These are phyloP conservation scores for Baccha elongata DNA, from an alignment of 2,888 invertebrate species.

Conservation along the genomic window DNA sequence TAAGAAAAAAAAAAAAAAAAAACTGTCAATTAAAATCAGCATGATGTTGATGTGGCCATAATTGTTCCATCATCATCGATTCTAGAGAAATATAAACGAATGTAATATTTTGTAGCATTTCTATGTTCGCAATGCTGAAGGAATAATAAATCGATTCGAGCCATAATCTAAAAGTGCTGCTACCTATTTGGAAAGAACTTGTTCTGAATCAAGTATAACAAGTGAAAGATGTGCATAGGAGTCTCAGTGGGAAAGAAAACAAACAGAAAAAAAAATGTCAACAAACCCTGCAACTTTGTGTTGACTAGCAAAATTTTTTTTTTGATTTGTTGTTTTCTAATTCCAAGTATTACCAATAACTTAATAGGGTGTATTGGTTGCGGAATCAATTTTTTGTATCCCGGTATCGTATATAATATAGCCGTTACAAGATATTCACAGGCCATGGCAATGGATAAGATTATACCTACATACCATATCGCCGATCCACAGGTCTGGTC, in stretches of 20 bases:
- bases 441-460: too few species aligned
- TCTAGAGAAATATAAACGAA: conserved; percentile 32
- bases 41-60: conserved; percentile 51
- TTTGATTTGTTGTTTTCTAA: too few species aligned
- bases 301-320: too few species aligned
- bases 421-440: too few species aligned
- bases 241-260: conserved; percentile 17
- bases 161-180: conserved; percentile 45
- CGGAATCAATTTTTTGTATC: too few species aligned
- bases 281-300: conserved; percentile 5
- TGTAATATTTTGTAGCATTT: conserved; percentile 35
- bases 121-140: conserved; percentile 19
- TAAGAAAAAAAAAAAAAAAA: conserved; percentile 8
- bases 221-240: conserved; percentile 23
- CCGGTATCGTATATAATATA: too few species aligned
- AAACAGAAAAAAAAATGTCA: conserved; percentile 12
- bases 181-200: conserved; percentile 52
- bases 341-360: too few species aligned
- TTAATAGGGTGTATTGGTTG: too few species aligned
- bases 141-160: conserved; percentile 56
- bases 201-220: conserved; percentile 34
- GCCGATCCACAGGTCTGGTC: too few species aligned
- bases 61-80: conserved; percentile 35
- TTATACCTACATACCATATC: too few species aligned
- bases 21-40: conserved; percentile 40